phyloP scores from a whole-genome alignment of 1,140 invertebrate species.

The Aphis gossypii region DNA sequence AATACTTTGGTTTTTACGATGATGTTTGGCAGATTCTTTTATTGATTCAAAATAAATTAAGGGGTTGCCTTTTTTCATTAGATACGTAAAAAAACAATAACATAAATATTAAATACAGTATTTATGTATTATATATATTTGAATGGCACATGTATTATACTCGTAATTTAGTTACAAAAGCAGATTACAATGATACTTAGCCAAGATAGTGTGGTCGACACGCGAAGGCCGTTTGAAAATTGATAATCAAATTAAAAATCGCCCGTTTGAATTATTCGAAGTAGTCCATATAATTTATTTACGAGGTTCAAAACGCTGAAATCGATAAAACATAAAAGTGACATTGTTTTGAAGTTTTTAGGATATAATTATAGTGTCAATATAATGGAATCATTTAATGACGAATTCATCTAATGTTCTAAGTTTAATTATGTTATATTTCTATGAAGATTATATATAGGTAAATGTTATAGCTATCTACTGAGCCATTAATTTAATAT shows the following conservation, averaged over 20 bases:
- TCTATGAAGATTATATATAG: too few relatives aligned
- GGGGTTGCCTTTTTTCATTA: not conserved
- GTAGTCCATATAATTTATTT: slow-evolving; percentile 30
- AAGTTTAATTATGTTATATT: not conserved
- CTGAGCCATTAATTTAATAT: not conserved
- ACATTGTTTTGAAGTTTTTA: slow-evolving; percentile 30
- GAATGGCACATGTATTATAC: not conserved
- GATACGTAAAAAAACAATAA: not conserved
- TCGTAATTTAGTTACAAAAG: slow-evolving; percentile 11
- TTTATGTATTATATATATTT: not conserved
- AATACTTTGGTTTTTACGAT: not conserved
- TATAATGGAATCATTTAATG: not conserved
- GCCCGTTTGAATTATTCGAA: not conserved
- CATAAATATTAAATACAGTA: not conserved
- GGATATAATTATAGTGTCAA: not conserved
- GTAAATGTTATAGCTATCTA: not conserved
- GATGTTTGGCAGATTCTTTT: not conserved
- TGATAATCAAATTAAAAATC: slow-evolving; percentile 49
- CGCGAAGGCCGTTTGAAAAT: slow-evolving; percentile 43
- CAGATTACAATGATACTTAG: slow-evolving; percentile 19
- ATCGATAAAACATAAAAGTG: slow-evolving; percentile 35
- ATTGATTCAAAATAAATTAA: not conserved
- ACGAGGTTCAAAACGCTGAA: not conserved
- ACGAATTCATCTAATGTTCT: not conserved
- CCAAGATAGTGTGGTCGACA: not conserved